phyloP scores from a whole-genome alignment of 2,888 invertebrate genomes.

The Drosophila paramelanica region DNA sequence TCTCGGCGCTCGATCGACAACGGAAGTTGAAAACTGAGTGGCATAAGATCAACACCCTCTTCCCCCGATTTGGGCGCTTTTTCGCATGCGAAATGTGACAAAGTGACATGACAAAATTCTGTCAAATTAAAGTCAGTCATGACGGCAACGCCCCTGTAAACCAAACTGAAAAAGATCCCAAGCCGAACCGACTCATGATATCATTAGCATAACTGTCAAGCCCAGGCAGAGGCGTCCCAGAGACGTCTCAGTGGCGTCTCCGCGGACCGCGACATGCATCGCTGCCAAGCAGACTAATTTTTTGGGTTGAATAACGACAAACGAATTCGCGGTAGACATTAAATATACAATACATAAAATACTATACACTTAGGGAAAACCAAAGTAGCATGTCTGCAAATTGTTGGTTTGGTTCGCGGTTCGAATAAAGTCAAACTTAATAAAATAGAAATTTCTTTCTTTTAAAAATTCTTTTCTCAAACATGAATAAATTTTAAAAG shows the following conservation, averaged over 20 bases:
- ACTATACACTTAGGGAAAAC: neutral
- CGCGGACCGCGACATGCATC: conserved; percentile 52
- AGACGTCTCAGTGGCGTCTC: conserved; percentile 49
- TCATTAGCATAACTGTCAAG: conserved; percentile 79
- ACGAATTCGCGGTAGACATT: conserved; percentile 52
- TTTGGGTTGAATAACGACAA: conserved; percentile 29
- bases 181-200: conserved; percentile 37
- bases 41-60: conserved; percentile 75
- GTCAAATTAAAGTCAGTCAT: conserved; percentile 82
- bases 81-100: conserved; percentile 60
- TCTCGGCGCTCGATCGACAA: conserved; percentile 48
- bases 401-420: too few relatives aligned
- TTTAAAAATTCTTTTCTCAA: neutral
- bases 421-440: too few relatives aligned
- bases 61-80: conserved; percentile 39
- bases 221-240: conserved; percentile 8
- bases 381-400: too few relatives aligned
- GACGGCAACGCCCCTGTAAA: conserved; percentile 24
- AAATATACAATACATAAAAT: conserved; percentile 12
- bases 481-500: too few relatives aligned
- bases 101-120: conserved; percentile 79
- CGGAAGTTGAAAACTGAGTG: conserved; percentile 83
- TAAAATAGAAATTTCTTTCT: neutral
- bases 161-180: conserved; percentile 5
- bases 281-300: conserved; percentile 70